These are phyloP conservation scores for Ceratosolen solmsi DNA, from an alignment of 1,140 invertebrate species.

Conservation along the genomic window DNA sequence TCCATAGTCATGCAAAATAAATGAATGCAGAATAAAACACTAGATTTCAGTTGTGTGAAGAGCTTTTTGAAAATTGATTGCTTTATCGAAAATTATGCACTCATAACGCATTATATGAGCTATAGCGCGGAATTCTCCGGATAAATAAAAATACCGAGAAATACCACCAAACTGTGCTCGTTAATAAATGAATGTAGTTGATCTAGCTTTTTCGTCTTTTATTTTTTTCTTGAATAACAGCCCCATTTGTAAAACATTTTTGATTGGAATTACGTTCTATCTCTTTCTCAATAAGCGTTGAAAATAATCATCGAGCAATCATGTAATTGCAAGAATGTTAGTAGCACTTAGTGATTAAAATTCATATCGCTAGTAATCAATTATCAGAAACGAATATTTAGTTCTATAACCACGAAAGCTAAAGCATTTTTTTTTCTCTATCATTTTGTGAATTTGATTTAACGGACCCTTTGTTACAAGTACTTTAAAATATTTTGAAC, in stretches of 20 bases:
- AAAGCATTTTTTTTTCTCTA: too few species aligned
- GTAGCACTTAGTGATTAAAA: constrained; percentile 23
- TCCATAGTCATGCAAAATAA: too few species aligned
- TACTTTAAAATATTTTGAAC: too few species aligned
- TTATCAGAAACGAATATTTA: not conserved
- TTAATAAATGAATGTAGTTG: constrained; percentile 33
- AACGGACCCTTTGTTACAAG: too few species aligned
- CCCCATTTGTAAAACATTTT: constrained; percentile 8
- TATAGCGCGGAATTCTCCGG: not conserved
- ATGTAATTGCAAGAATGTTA: constrained; percentile 20
- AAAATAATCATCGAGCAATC: constrained; percentile 25
- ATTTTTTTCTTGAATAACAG: not conserved
- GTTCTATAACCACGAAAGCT: too few species aligned
- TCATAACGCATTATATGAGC: constrained; percentile 12
- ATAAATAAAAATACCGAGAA: constrained; percentile 16
- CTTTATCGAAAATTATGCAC: constrained; percentile 43
- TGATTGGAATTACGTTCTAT: constrained; percentile 22
- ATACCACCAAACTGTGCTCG: not conserved
- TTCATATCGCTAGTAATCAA: not conserved
- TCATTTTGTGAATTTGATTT: too few species aligned
- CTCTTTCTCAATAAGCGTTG: not conserved
- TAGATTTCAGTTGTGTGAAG: constrained; percentile 34
- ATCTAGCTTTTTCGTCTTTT: not conserved
- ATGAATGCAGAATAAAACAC: constrained; percentile 48
- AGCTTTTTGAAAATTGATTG: constrained; percentile 46